These are phyloP conservation scores for Gerris lacustris DNA, from an alignment of 2,888 invertebrate species.

Conservation along the genomic window DNA sequence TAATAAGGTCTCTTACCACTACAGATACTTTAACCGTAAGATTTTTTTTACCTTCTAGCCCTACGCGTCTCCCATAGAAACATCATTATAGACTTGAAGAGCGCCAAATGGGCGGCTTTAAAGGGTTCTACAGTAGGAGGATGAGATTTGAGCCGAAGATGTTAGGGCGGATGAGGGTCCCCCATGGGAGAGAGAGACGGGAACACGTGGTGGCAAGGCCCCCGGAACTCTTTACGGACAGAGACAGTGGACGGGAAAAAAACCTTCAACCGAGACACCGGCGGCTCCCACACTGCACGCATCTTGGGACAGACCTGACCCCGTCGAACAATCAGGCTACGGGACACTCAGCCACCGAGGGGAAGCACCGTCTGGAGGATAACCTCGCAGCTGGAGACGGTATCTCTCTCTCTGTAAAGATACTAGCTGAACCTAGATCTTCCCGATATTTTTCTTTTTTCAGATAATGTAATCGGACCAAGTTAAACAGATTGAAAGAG, in stretches of 20 bases:
- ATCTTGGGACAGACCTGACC: neutral
- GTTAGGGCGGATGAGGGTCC: slow-evolving; percentile 1
- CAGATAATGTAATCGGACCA: too few relatives aligned
- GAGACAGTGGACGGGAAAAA: neutral
- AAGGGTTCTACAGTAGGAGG: neutral
- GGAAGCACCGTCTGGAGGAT: too few relatives aligned
- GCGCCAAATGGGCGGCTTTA: neutral
- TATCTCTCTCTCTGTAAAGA: too few relatives aligned
- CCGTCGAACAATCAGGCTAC: neutral
- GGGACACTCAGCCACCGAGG: too few relatives aligned
- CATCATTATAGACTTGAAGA: neutral
- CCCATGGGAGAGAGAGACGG: neutral
- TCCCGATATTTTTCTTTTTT: too few relatives aligned
- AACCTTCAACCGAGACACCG: neutral
- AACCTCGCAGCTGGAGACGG: neutral
- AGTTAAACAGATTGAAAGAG: too few relatives aligned
- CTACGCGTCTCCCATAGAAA: neutral
- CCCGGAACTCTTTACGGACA: neutral
- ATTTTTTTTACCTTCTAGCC: too few relatives aligned
- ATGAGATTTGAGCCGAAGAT: slow-evolving; percentile 1
- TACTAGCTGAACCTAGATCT: too few relatives aligned
- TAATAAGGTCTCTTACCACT: too few relatives aligned
- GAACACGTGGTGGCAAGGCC: neutral
- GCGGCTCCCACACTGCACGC: neutral
- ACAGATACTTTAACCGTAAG: too few relatives aligned